phyloP scores from a whole-genome alignment of 23 tunicate species.

The Halocynthia aurantium region DNA sequence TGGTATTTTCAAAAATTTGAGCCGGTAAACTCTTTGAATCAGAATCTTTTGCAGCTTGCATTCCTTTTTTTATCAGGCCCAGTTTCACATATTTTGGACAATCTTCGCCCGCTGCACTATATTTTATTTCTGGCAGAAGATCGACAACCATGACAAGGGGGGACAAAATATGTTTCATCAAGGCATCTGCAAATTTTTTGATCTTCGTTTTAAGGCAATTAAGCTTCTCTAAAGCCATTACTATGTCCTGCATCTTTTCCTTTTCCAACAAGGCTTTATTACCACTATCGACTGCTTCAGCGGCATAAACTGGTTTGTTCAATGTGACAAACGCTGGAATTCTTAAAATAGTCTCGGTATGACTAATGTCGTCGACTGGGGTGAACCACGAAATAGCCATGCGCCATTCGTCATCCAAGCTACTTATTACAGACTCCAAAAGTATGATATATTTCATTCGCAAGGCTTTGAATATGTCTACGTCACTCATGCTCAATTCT shows the following conservation, averaged over 20 bases:
- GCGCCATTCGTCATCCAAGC: constrained; percentile 20
- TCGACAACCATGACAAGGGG: constrained; percentile 4
- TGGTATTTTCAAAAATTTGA: not conserved
- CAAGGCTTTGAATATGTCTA: constrained; percentile 2
- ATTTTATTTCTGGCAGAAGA: not conserved
- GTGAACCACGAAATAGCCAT: not conserved
- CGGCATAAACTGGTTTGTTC: too few species aligned
- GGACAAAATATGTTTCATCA: constrained; percentile 4
- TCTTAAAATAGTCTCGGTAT: not conserved
- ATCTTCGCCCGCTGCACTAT: too few species aligned
- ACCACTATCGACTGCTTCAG: too few species aligned
- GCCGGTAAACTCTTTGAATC: too few species aligned
- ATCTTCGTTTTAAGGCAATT: not conserved
- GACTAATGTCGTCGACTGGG: not conserved
- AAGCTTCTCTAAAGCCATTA: constrained; percentile 9
- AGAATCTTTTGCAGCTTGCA: too few species aligned
- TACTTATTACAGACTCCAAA: not conserved
- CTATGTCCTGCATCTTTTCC: constrained; percentile 4
- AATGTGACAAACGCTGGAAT: not conserved
- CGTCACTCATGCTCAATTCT: not conserved
- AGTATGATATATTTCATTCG: not conserved
- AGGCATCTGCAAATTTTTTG: constrained; percentile 2
- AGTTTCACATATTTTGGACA: too few species aligned
- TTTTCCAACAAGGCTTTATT: not conserved
- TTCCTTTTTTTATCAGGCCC: too few species aligned